phyloP scores from a whole-genome alignment of 2,113 vertebrate genomes.

The Vulpes ferrilata region DNA sequence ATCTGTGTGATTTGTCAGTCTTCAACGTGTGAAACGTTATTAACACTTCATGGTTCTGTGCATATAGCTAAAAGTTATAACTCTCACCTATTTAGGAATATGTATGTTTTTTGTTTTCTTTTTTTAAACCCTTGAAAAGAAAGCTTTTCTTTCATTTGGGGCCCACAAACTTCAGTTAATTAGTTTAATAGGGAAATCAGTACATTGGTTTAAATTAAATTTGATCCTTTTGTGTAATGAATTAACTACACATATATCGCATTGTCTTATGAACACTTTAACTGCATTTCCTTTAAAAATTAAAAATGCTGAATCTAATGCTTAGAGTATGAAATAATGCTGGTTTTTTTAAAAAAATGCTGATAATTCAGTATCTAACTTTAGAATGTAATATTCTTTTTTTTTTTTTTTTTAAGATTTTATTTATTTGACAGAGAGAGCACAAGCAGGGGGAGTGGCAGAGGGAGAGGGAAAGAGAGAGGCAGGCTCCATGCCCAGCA shows the following conservation, averaged over 20 bases:
- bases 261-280: background rate
- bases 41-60: background rate
- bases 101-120: background rate
- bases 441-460: too few relatives aligned
- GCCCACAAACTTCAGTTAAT: background rate
- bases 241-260: background rate
- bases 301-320: background rate
- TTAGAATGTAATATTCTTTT: background rate
- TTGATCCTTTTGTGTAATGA: background rate
- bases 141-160: background rate
- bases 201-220: background rate
- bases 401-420: background rate
- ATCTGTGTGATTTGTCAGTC: background rate
- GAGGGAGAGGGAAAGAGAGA: too few relatives aligned
- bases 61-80: background rate
- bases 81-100: background rate
- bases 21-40: background rate
- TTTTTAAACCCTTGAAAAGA: background rate
- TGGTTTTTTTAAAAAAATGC: background rate
- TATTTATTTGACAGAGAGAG: too few relatives aligned
- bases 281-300: conserved; percentile 18
- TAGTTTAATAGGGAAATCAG: background rate
- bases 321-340: background rate
- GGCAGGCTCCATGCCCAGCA: too few relatives aligned
- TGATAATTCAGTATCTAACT: background rate